Evolutionary conservation across 2,888 invertebrate species (phyloP), one percentile per base, ranked within the genome.

Genomic region (Tetheella fluctuosa): DNA sequence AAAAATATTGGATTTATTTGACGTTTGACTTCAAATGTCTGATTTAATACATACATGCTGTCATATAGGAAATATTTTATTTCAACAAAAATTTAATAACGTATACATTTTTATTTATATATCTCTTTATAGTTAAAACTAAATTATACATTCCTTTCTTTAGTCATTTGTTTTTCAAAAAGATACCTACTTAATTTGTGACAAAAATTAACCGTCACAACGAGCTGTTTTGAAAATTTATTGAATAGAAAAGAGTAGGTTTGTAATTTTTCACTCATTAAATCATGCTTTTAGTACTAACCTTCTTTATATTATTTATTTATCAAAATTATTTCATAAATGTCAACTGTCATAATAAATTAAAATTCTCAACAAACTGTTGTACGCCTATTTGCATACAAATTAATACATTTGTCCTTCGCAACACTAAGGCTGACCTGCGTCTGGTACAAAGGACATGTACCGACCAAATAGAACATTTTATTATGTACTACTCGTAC

Each of bases 301-400:
- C n/a, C n/a, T n/a, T n/a, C n/a, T n/a, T n/a, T n/a, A n/a, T n/a
- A n/a, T n/a, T n/a, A n/a, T 1, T 39, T n/a, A n/a, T 6, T 39
- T n/a, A n/a, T 39, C n/a, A n/a, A 13, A 23, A 55, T 20, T 20
- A 34, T 55, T 37, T 23, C 23, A 23, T 37, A 34, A 28, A 28
- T 28, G 15, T 6, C 15, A 5, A 25, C 55, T 34, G 23, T 25
- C n/a, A 53, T 5, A 3, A n/a, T n/a, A n/a, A 5, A 62, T 71
- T 65, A 61, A 57, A 63, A 70, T 74, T 71, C 70, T 23, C 13
- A 7, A 30, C 59, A 30, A 48, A 57, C 65, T 54, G 56, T 60
- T 62, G 58, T 57, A 34, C 6, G 13, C 34, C 13, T 34, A 74
- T 74, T 74, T 61, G 65, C 70, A 74, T 73, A 74, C 74, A 74